Percentiles rank a stretch among this genome's conserved stretches.
These are phyloP conservation scores for Ladona fulva DNA, from an alignment of 1,140 invertebrate genomes.

Conservation along the genomic window DNA sequence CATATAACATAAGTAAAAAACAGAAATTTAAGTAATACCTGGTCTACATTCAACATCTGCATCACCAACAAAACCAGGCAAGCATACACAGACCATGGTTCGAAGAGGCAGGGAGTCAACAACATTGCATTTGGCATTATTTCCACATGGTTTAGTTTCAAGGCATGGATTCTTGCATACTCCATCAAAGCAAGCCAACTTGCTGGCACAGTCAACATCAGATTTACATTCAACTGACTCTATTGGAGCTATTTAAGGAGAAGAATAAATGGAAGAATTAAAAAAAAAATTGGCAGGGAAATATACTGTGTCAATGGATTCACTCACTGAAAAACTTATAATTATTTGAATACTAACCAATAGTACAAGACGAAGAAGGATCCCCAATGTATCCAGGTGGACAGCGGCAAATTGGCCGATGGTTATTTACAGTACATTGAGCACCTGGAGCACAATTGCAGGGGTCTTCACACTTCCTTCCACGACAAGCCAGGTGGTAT, in stretches of 20 bases:
- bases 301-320: slow-evolving; percentile 5
- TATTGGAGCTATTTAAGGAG: slow-evolving; percentile 35
- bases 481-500: slow-evolving; percentile 60
- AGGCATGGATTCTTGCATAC: slow-evolving; percentile 74
- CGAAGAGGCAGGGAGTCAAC: slow-evolving; percentile 75
- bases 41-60: slow-evolving; percentile 69
- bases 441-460: slow-evolving; percentile 63
- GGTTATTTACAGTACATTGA: slow-evolving; percentile 65
- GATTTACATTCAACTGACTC: slow-evolving; percentile 51
- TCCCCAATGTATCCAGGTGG: slow-evolving; percentile 73
- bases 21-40: slow-evolving; percentile 44
- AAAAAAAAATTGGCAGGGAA: slow-evolving; percentile 8
- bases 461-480: slow-evolving; percentile 66
- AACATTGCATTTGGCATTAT: slow-evolving; percentile 67
- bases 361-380: slow-evolving; percentile 54
- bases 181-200: slow-evolving; percentile 70
- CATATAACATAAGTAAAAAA: too few species aligned
- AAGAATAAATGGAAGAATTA: slow-evolving; percentile 14
- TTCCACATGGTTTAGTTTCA: slow-evolving; percentile 68
- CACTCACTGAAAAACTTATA: slow-evolving; percentile 12
- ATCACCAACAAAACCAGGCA: slow-evolving; percentile 69
- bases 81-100: slow-evolving; percentile 78
- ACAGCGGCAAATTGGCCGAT: slow-evolving; percentile 68
- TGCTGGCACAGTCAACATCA: slow-evolving; percentile 76
- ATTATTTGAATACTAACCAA: slow-evolving; percentile 38